These are phyloP conservation scores for Crypturellus tataupa DNA, from an alignment of 2,797 vertebrate species.

Conservation along the genomic window DNA sequence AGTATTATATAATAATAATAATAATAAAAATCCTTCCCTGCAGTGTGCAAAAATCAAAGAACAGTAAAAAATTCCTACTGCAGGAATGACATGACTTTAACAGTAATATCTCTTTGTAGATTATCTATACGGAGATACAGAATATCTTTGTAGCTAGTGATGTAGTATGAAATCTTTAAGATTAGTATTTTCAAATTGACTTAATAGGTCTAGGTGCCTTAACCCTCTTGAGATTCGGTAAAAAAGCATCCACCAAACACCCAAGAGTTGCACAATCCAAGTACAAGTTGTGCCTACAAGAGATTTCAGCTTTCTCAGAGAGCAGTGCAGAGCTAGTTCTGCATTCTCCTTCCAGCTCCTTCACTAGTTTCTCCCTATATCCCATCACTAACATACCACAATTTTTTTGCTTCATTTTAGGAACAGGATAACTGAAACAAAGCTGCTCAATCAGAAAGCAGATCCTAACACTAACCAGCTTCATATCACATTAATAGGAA, in stretches of 20 bases:
- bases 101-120: neutral
- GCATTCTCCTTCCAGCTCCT: neutral
- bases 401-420: neutral
- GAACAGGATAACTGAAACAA: neutral
- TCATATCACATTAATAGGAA: neutral
- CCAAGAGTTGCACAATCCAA: neutral
- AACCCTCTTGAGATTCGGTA: neutral
- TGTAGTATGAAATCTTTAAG: neutral
- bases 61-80: neutral
- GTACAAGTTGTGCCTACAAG: rapidly evolving
- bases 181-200: neutral
- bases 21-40: neutral
- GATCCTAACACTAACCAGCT: neutral
- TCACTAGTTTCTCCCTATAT: neutral
- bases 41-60: neutral
- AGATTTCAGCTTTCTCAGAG: neutral
- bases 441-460: neutral
- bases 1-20: too few relatives aligned
- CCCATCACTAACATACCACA: rapidly evolving
- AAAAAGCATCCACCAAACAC: neutral
- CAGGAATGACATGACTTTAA: neutral
- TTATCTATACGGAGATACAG: too few relatives aligned
- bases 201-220: neutral
- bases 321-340: neutral
- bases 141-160: neutral